phyloP scores from a whole-genome alignment of 2,113 vertebrate genomes.

The Thryonomys swinderianus region DNA sequence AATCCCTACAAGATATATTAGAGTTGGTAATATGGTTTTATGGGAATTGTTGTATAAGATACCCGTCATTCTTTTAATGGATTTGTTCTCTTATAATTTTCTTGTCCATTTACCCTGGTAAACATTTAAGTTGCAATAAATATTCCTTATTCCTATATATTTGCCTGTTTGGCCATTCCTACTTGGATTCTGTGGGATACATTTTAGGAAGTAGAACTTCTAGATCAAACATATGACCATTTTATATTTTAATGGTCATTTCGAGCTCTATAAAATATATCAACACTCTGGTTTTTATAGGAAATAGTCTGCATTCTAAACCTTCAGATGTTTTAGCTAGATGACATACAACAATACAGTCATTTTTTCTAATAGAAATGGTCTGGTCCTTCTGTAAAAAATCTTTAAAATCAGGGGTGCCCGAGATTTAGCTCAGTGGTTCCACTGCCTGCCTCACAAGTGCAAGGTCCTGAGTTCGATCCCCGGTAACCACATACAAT shows the following conservation, averaged over 20 bases:
- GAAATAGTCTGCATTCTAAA: conserved; percentile 61
- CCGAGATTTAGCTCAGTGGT: too few relatives aligned
- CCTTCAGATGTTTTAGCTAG: conserved; percentile 30
- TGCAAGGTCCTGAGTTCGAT: too few relatives aligned
- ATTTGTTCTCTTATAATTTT: conserved; percentile 27
- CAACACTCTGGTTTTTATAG: conserved; percentile 30
- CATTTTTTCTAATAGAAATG: conserved; percentile 43
- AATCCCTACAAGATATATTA: not conserved
- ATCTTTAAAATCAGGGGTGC: conserved; percentile 21
- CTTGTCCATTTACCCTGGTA: not conserved
- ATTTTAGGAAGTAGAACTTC: conserved; percentile 42
- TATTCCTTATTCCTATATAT: not conserved
- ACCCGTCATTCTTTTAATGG: conserved; percentile 1
- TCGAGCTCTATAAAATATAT: conserved; percentile 13
- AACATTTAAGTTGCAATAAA: conserved; percentile 33
- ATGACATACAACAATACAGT: conserved; percentile 48
- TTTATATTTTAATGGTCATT: conserved; percentile 52
- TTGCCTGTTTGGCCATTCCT: conserved; percentile 24
- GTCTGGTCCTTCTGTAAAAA: conserved; percentile 14
- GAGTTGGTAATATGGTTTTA: not conserved
- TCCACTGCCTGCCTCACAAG: too few relatives aligned
- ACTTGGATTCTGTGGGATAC: conserved; percentile 17
- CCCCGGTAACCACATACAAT: too few relatives aligned
- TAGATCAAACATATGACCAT: not conserved
- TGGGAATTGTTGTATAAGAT: not conserved